These are phyloP conservation scores for Macrochelys suwanniensis DNA, from an alignment of 2,797 vertebrate genomes.

Conservation along the genomic window DNA sequence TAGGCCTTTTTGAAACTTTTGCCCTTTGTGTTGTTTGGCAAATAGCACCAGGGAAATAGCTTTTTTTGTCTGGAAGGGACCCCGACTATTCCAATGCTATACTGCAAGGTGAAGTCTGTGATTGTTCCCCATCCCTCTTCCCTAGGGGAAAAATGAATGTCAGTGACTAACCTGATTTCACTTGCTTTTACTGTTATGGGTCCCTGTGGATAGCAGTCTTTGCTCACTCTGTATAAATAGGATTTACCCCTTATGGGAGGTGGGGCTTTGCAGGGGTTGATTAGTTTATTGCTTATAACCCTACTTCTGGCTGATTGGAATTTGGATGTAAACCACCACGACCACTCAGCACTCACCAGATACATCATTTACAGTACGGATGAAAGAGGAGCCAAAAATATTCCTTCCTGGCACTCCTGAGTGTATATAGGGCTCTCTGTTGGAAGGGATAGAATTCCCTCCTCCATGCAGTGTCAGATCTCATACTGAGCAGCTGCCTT, in stretches of 20 bases:
- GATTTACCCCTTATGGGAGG: not conserved
- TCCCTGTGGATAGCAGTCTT: not conserved
- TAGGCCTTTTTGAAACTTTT: not conserved
- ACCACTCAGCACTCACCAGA: constrained; percentile 20
- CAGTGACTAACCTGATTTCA: not conserved
- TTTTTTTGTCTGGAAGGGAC: not conserved
- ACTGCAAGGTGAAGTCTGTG: not conserved
- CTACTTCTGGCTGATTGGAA: constrained; percentile 13
- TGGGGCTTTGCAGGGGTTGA: constrained; percentile 2
- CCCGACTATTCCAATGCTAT: not conserved
- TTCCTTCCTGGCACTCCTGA: constrained; percentile 37
- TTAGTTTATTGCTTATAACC: constrained; percentile 48
- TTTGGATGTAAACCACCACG: constrained; percentile 28
- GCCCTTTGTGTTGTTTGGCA: not conserved
- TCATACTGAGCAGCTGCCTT: constrained; percentile 23
- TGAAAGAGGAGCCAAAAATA: constrained; percentile 51
- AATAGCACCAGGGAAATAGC: not conserved
- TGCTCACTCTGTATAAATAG: constrained; percentile 6
- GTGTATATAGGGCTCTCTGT: constrained; percentile 17
- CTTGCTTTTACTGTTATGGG: not conserved
- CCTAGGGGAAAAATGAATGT: not conserved
- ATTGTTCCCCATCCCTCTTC: not conserved
- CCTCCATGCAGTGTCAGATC: not conserved
- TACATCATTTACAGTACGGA: not conserved
- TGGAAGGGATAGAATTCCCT: not conserved